Evolutionary conservation across 2,888 invertebrate genomes (phyloP), one percentile per base, ranked within the genome.

Genomic region (Cotesia congregata): DNA sequence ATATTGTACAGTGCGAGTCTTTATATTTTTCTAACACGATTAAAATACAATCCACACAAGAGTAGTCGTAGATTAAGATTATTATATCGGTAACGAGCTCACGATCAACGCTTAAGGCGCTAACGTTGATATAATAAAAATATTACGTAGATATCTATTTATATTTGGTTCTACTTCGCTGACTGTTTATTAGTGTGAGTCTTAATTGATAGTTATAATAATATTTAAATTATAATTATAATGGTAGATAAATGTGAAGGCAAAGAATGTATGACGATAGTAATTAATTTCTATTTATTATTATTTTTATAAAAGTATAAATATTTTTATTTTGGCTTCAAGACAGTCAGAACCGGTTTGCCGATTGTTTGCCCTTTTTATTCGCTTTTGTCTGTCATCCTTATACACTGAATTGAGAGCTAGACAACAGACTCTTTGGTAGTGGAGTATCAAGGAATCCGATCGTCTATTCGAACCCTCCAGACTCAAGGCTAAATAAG

Each of bases 71-170:
- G 77, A 72, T 76, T 77, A 71, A 70, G 68, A 77, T 59, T 62
- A 71, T 67, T 78, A 77, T 76, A 80, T 80, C 76, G 79, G 70
- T 79, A 76, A 76, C 78, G 68, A 79, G 72, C 76, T 78, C 74
- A 69, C 76, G 81, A 83, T 83, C 83, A 83, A 83, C 77, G 79
- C 80, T 78, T 75, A 79, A 78, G 81, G 78, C 78, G 78, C 9
- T 61, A 50, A 50, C 12, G 12, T 4, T 50, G 4, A 50, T 2
- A 50, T 12, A 50, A 50, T 50, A 50, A 50, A 50, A 50, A 64
- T 62, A 64, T 38, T 15, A 12, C 64, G n/a, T 40, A n/a, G 6
- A 62, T 62, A 38, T 67, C 5, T 72, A 62, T 38, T 38, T 59
- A 17, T 5, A 0, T 2, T 7, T 65, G 17, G 50, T 12, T 50